A percentile compares a stretch with the other conserved stretches of the same genome.
Evolutionary conservation across 2,113 vertebrate species (phyloP).

Genomic region (Okapia johnstoni): DNA sequence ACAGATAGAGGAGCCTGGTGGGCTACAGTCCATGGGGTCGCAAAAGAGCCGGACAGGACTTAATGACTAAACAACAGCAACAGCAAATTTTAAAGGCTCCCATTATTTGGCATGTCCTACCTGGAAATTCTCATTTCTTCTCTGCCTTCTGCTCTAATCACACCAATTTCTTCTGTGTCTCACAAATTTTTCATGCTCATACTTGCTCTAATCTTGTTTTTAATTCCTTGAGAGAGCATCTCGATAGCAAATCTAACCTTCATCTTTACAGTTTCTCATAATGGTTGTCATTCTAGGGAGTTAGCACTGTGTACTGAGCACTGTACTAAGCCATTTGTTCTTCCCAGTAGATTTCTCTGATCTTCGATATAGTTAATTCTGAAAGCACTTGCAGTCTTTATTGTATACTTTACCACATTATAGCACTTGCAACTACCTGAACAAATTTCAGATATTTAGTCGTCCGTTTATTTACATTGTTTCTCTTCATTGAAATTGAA

Average conservation of each 20-base stretch:
- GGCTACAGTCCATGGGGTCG: not conserved
- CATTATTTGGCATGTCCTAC: not conserved
- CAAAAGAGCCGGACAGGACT: not conserved
- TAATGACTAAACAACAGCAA: not conserved
- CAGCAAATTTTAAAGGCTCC: not conserved
- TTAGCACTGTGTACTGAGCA: not conserved
- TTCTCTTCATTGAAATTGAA: not conserved
- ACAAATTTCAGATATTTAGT: not conserved
- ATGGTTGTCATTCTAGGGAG: not conserved
- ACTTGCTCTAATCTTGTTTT: not conserved
- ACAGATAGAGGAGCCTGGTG: not conserved
- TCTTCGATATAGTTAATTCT: not conserved
- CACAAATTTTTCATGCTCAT: not conserved
- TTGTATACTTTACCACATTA: not conserved
- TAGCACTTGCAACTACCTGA: not conserved
- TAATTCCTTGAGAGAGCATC: not conserved
- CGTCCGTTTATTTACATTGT: not conserved
- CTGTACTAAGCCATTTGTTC: not conserved
- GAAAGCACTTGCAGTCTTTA: not conserved
- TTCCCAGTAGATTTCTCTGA: not conserved
- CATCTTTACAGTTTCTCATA: not conserved
- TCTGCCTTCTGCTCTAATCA: not conserved
- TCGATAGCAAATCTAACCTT: not conserved
- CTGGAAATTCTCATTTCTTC: not conserved
- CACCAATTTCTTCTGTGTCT: not conserved